Evolutionary conservation across 35 echinoderm and acorn worm species (phyloP).

Genomic region (Anneissia japonica): DNA sequence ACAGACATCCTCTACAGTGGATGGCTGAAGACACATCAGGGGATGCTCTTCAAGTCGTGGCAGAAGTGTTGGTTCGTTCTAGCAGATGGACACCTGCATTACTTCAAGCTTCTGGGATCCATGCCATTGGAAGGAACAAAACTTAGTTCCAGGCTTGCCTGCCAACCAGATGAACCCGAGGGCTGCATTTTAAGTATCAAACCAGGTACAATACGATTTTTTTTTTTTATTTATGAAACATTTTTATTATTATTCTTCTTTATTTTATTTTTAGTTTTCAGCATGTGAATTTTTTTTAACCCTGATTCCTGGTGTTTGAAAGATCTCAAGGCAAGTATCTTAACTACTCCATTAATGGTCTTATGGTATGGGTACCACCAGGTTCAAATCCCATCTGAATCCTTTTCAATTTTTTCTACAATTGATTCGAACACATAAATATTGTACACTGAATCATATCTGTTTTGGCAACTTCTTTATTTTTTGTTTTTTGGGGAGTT

Average conservation of each 20-base stretch:
- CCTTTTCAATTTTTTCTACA: no score
- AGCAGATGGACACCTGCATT: slow-evolving; percentile 64
- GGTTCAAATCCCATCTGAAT: no score
- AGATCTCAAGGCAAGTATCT: no score
- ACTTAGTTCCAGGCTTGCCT: slow-evolving; percentile 53
- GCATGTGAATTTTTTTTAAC: not conserved
- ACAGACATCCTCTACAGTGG: slow-evolving; percentile 48
- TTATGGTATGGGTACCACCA: no score
- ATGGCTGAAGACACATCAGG: slow-evolving; percentile 47
- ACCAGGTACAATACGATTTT: slow-evolving; percentile 33
- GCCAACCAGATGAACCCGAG: slow-evolving; percentile 68
- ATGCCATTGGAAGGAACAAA: slow-evolving; percentile 67
- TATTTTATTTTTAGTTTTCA: not conserved
- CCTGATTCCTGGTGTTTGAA: not conserved
- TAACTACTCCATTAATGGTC: no score
- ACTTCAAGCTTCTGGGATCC: slow-evolving; percentile 72
- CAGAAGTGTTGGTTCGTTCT: slow-evolving; percentile 77
- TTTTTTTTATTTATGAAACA: not conserved
- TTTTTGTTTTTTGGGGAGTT: no score
- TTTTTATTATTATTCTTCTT: not conserved
- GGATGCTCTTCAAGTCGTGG: slow-evolving; percentile 56
- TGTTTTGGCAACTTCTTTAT: no score
- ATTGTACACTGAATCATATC: no score
- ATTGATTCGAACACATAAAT: no score
- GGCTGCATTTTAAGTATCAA: slow-evolving; percentile 71